A percentile compares a stretch with the other conserved stretches of the same genome.
Conservation (phyloP, 2,113 vertebrate genomes). For the Eubucco bourcierii region DNA sequence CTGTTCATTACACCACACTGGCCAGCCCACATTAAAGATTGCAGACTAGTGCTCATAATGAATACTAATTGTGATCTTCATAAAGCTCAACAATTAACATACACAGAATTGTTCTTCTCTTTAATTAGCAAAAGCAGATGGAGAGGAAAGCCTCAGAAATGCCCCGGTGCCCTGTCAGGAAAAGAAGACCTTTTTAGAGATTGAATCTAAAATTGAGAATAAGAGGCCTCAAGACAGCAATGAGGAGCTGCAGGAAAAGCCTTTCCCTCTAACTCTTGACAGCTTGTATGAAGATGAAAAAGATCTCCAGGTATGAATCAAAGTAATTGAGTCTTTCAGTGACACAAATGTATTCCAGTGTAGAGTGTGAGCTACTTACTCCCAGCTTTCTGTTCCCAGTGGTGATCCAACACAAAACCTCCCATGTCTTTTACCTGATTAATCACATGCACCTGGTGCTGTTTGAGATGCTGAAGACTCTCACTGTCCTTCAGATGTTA, state of each 20-base stretch:
- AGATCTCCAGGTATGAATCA: conserved; percentile 72
- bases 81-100: background rate
- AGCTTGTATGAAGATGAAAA: conserved; percentile 59
- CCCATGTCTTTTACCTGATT: background rate
- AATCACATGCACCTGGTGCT: background rate
- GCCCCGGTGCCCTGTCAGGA: background rate
- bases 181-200: background rate
- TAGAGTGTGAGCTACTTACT: background rate
- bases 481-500: background rate
- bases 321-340: background rate
- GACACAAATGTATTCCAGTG: background rate
- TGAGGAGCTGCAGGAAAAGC: background rate
- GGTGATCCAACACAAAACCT: background rate
- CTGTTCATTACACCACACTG: background rate
- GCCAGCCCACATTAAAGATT: background rate
- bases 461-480: background rate
- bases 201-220: background rate
- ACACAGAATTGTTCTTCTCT: background rate
- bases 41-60: background rate
- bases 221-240: background rate
- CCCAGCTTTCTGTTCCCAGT: background rate
- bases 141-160: background rate
- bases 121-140: background rate
- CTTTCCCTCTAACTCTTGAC: background rate
- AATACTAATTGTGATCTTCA: background rate